Evolutionary conservation across 2,113 vertebrate species (phyloP), one percentile per base, ranked within the genome.

Genomic region (Budorcas taxicolor): DNA sequence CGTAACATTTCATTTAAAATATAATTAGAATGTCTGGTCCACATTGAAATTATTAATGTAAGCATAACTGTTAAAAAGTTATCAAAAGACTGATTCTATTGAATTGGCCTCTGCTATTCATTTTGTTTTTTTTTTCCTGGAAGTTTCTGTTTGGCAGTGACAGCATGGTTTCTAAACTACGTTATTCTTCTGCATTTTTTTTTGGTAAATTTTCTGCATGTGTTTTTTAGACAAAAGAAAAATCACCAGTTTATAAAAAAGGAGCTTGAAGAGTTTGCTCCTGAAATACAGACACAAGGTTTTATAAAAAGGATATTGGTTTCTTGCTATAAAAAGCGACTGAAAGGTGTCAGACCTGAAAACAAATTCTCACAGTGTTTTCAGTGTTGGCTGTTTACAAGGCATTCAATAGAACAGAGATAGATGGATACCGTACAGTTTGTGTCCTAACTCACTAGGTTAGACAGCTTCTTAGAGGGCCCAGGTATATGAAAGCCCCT

Each of bases 351-450:
- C 97, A 98, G 98, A 99, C 98, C 98, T 99, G 98, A 99, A 99
- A 99, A 99, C 98, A 99, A 98, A 98, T 98, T 98, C 86, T 99
- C 99, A 99, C 99, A 99, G 99, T 99, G 98, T 99, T 99, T 99
- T 99, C 99, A 99, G 98, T 98, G 98, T 99, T 98, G 98, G 98
- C 98, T 98, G 98, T 98, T 99, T 98, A 98, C 97, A 99, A 99
- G 99, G 98, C 99, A 99, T 98, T 98, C 96, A 84, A 98, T 97
- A 98, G 98, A 98, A 97, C 95, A 98, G 99, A 99, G 98, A 99
- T 98, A 99, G 98, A 98, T 98, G 98, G 98, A 99, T 98, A 99
- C 98, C 98, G 98, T 96, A 93, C 55, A 47, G 60, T 87, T 98
- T 87, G 58, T 91, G 47, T 71, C 97, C 97, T 96, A 88, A 98